Evolutionary conservation across 2,888 invertebrate genomes (phyloP).

Genomic region (Lasiommata megera): DNA sequence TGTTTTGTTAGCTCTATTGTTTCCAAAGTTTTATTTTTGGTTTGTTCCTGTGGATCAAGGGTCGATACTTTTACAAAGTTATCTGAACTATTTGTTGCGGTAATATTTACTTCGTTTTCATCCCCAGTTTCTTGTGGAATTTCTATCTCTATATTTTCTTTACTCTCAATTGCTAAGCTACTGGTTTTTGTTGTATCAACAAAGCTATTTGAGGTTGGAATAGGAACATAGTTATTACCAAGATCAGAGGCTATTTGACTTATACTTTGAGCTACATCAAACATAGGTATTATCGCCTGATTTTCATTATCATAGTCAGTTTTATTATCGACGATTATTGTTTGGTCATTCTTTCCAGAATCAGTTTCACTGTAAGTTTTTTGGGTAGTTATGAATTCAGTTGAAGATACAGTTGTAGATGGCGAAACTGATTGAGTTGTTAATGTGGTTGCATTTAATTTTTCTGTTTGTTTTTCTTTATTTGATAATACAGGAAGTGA

Average conservation of each 20-base stretch:
- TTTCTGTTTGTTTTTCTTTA: conserved; percentile 47
- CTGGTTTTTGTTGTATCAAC: conserved; percentile 54
- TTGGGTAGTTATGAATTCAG: conserved; percentile 49
- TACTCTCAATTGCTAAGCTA: conserved; percentile 60
- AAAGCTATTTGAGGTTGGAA: conserved; percentile 59
- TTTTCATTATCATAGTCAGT: conserved; percentile 36
- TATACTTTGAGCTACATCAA: conserved; percentile 73
- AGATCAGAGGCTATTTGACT: conserved; percentile 77
- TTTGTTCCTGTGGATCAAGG: conserved; percentile 53
- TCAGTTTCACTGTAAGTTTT: conserved; percentile 34
- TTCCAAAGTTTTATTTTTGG: conserved; percentile 25
- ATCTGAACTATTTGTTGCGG: conserved; percentile 40
- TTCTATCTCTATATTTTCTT: conserved; percentile 67
- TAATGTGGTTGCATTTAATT: conserved; percentile 59
- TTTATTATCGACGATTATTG: conserved; percentile 28
- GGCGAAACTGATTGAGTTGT: conserved; percentile 73
- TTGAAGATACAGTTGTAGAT: conserved; percentile 60
- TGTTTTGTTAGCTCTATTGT: conserved; percentile 15
- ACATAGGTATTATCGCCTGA: conserved; percentile 52
- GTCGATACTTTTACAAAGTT: conserved; percentile 69
- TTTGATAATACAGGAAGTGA: conserved; percentile 33
- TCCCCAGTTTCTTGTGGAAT: conserved; percentile 52
- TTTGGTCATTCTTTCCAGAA: conserved; percentile 29
- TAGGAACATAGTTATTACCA: conserved; percentile 57
- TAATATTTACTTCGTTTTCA: conserved; percentile 36